phyloP scores from a whole-genome alignment of 2,888 invertebrate genomes.

The Habroteleia sp. region DNA sequence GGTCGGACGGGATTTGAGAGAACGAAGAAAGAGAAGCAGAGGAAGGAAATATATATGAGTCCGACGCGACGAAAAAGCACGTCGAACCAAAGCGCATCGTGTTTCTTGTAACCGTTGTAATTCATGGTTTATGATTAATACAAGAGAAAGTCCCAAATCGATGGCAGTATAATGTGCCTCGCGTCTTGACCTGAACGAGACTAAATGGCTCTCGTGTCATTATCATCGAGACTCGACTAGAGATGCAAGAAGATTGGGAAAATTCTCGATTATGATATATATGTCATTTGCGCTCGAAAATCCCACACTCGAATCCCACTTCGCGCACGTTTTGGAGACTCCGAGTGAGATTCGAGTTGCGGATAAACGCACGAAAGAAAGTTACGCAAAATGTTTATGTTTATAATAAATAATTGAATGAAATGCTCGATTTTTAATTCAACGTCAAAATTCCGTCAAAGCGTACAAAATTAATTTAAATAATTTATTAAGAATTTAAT shows the following conservation, averaged over 20 bases:
- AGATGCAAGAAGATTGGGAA: constrained; percentile 65
- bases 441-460: not conserved
- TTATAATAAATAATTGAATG: constrained; percentile 11
- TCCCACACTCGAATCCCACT: constrained; percentile 35
- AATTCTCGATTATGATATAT: constrained; percentile 59
- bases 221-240: constrained; percentile 66
- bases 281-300: constrained; percentile 25
- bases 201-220: constrained; percentile 61
- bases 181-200: constrained; percentile 62
- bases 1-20: constrained; percentile 10
- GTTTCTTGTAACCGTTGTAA: constrained; percentile 58
- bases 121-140: constrained; percentile 54
- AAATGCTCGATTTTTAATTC: not conserved
- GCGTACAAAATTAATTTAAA: constrained; percentile 9
- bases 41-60: constrained; percentile 51
- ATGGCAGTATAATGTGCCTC: constrained; percentile 60
- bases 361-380: constrained; percentile 49
- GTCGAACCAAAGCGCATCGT: constrained; percentile 59
- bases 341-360: constrained; percentile 41
- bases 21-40: constrained; percentile 57
- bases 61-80: constrained; percentile 44
- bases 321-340: constrained; percentile 19
- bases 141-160: constrained; percentile 63
- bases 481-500: constrained; percentile 44
- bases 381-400: constrained; percentile 55